Conservation (phyloP, 2,797 vertebrate species). For the Leptatherina wallacei region DNA sequence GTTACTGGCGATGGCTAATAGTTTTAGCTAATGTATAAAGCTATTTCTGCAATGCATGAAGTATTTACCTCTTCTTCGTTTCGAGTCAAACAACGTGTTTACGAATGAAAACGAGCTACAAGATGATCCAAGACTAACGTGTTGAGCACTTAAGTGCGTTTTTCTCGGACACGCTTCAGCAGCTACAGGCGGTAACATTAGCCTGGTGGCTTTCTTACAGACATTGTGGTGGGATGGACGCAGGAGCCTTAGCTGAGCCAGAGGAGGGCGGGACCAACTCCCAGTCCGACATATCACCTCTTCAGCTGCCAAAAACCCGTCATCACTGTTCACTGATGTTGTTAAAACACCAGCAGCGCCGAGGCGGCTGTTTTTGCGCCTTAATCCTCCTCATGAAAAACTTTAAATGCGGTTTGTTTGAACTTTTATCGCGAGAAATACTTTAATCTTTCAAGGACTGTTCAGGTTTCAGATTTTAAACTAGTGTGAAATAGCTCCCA, state of each 20-base stretch:
- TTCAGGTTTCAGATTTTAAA: background rate
- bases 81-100: accelerated
- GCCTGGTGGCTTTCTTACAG: slow-evolving; percentile 34
- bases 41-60: background rate
- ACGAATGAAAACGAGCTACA: background rate
- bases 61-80: background rate
- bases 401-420: background rate
- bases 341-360: background rate
- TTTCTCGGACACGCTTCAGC: background rate
- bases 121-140: no score
- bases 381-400: background rate
- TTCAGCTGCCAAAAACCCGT: background rate
- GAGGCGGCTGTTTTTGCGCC: no score
- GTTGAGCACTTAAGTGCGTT: accelerated
- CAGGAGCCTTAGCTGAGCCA: slow-evolving; percentile 7
- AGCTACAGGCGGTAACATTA: slow-evolving; percentile 40
- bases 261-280: slow-evolving; percentile 58
- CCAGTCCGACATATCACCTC: slow-evolving; percentile 36
- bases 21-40: slow-evolving; percentile 8
- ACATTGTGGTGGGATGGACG: slow-evolving; percentile 71
- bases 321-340: slow-evolving; percentile 6
- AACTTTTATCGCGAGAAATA: background rate
- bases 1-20: background rate
- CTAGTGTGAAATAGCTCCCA: background rate
- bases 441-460: background rate